These are phyloP conservation scores for Gallinago jamesoni DNA, from an alignment of 2,113 vertebrate genomes.

Conservation along the genomic window DNA sequence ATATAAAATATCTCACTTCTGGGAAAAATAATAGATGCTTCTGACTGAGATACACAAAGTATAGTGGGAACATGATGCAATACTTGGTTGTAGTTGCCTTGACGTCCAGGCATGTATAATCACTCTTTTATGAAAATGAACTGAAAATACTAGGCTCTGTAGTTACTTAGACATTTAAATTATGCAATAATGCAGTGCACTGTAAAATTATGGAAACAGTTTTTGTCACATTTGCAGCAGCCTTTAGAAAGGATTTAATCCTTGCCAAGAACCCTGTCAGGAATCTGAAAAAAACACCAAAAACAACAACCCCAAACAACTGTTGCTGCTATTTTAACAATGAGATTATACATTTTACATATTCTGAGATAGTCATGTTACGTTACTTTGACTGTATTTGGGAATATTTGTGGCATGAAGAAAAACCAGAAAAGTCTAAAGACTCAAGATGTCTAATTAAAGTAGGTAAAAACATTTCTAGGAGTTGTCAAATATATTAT, in stretches of 20 bases:
- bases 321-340: neutral
- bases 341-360: neutral
- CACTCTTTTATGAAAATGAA: constrained; percentile 33
- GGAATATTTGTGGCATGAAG: neutral
- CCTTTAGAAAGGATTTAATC: neutral
- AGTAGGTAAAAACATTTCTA: neutral
- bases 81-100: constrained; percentile 43
- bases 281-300: neutral
- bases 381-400: neutral
- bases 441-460: neutral
- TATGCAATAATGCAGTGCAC: neutral
- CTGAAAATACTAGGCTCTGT: neutral
- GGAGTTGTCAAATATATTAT: neutral
- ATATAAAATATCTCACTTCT: neutral
- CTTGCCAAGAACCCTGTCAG: neutral
- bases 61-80: constrained; percentile 62
- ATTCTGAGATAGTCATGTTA: neutral
- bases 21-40: constrained; percentile 1
- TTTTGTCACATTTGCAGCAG: constrained; percentile 8
- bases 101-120: neutral
- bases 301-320: neutral
- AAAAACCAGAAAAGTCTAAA: neutral
- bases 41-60: neutral
- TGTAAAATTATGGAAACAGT: neutral
- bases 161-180: neutral